Evolutionary conservation across 30 jellyfish, hydroid and myxozoan species (phyloP), one percentile per base, ranked within the genome.

Genomic region (Aurelia sp.): DNA sequence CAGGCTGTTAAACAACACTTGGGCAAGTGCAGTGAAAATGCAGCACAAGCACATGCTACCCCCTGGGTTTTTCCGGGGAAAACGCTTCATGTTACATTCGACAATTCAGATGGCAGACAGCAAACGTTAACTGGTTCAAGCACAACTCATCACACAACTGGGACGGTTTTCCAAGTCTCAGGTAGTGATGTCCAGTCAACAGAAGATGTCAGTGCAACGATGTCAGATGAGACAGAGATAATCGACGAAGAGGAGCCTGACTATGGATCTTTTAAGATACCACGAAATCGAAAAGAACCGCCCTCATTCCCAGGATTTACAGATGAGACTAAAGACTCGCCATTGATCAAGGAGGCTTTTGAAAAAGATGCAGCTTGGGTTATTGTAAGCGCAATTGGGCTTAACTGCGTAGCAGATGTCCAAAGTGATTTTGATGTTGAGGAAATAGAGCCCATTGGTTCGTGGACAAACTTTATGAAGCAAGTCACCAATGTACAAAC

Each of bases 401-500:
- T 63, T 50, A 76, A 79, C 76, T 76, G 87, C 77, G 77, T 76
- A 7, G 76, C 76, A 55, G 77, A 76, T 62, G 78, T 62, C 40
- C 66, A 55, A 60, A 33, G 77, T 58, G 77, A 57, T 76, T 67
- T 76, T 76, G 87, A 76, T 76, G 87, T 58, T 58, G 77, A 58
- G 31, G 87, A 76, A 62, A 6, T 76, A 20, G 87, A 58, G 65
- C 87, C 65, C 30, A 33, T 69, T 71, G 92, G 92, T 71, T 82
- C 89, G 78, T 82, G 92, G 92, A 71, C 78, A 62, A 70, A 15
- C 64, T 82, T 82, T 23, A 82, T 68, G 86, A 82, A 51, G 59
- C n/a, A n/a, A n/a, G n/a, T n/a, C n/a, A n/a, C n/a, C n/a, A n/a
- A n/a, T n/a, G n/a, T n/a, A n/a, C n/a, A 51, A 16, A 70, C 37